These are phyloP conservation scores for Mallateleia sp. DNA, from an alignment of 2,888 invertebrate species.

Conservation along the genomic window DNA sequence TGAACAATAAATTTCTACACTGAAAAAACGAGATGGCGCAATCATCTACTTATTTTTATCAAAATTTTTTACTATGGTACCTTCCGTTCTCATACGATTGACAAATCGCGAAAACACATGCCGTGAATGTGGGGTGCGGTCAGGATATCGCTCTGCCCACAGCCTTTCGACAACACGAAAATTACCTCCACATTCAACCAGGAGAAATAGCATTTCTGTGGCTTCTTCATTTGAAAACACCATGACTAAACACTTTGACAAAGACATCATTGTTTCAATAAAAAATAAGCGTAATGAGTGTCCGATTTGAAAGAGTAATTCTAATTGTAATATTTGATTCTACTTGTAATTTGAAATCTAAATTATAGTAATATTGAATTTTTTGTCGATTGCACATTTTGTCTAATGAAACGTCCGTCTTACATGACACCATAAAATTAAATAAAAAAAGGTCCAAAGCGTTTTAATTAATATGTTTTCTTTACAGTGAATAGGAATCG, in stretches of 20 bases:
- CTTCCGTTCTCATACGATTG: not conserved
- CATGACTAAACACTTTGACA: not conserved
- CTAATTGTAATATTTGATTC: not conserved
- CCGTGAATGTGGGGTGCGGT: constrained; percentile 9
- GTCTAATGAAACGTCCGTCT: not conserved
- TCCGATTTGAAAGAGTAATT: constrained; percentile 3
- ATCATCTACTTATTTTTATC: no score
- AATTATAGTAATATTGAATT: constrained; percentile 5
- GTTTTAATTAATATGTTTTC: no score
- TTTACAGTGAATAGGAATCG: no score
- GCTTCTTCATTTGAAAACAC: constrained; percentile 9
- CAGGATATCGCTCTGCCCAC: constrained; percentile 23
- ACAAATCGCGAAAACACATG: not conserved
- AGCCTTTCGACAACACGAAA: constrained; percentile 12
- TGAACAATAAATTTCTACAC: not conserved
- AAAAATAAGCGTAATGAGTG: constrained; percentile 5
- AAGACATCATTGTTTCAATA: not conserved
- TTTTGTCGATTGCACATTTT: constrained; percentile 6
- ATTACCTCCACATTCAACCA: not conserved
- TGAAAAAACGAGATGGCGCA: not conserved
- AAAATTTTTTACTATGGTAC: not conserved
- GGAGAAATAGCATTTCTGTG: constrained; percentile 2
- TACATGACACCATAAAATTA: no score
- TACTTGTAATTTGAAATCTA: not conserved
- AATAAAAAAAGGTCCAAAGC: no score